These are phyloP conservation scores for Trissoscelio sp. DNA, from an alignment of 2,888 invertebrate genomes.

Conservation along the genomic window DNA sequence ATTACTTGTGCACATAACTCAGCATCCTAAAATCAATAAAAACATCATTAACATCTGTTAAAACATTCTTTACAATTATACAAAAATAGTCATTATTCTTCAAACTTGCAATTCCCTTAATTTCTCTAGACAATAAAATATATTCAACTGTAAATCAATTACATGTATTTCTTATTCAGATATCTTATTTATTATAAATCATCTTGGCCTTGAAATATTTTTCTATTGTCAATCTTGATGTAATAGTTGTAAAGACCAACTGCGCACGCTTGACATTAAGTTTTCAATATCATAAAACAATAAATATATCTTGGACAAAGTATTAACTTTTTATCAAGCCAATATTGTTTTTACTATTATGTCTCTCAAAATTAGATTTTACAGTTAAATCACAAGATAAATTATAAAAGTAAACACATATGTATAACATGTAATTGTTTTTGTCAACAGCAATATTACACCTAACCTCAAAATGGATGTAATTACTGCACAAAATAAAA, in stretches of 20 bases:
- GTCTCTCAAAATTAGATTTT: background rate
- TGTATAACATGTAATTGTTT: background rate
- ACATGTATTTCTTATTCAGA: background rate
- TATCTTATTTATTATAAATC: background rate
- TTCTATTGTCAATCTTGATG: background rate
- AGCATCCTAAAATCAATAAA: slow-evolving; percentile 75
- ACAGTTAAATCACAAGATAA: background rate
- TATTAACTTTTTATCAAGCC: background rate
- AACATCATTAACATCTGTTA: background rate
- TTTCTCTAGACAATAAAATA: too few relatives aligned
- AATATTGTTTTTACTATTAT: background rate
- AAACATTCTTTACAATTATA: background rate
- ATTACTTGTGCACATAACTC: slow-evolving; percentile 82
- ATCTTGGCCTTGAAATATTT: slow-evolving; percentile 1
- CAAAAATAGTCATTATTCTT: background rate
- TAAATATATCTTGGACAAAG: background rate
- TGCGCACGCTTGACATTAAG: background rate
- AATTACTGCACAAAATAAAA: background rate
- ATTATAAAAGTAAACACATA: background rate
- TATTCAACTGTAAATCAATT: too few relatives aligned
- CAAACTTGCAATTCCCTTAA: background rate
- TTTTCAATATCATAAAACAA: background rate
- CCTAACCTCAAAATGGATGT: background rate
- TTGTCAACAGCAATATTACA: background rate
- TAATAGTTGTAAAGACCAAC: background rate